Evolutionary conservation across 2,888 invertebrate species (phyloP).

Genomic region (Heliconius ethilla): DNA sequence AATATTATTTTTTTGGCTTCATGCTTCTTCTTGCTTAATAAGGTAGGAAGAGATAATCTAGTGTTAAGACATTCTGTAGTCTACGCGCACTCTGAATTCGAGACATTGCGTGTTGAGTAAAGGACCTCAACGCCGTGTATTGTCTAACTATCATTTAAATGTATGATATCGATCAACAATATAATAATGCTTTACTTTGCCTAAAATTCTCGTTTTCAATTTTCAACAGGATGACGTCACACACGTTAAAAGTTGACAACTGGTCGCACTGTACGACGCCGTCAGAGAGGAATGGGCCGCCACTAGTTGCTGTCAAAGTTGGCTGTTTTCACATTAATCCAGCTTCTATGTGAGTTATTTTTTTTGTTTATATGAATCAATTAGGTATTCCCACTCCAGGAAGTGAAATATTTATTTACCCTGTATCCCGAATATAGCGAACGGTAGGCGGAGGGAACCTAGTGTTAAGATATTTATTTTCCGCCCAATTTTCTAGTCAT

Average conservation of each 20-base stretch:
- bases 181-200: too few species aligned
- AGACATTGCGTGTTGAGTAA: background rate
- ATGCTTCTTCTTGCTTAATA: background rate
- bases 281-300: constrained; percentile 59
- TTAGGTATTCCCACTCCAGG: too few species aligned
- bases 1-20: background rate
- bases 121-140: background rate
- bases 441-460: background rate
- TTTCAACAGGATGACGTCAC: constrained; percentile 57
- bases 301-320: constrained; percentile 66
- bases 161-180: too few species aligned
- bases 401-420: background rate
- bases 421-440: background rate
- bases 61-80: background rate
- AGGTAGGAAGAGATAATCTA: background rate
- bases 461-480: background rate
- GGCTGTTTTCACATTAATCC: constrained; percentile 73
- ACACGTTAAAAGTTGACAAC: constrained; percentile 60
- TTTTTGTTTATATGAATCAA: too few species aligned
- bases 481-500: background rate
- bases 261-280: constrained; percentile 73
- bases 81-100: background rate
- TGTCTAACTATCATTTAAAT: too few species aligned
- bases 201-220: background rate
- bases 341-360: constrained; percentile 61